phyloP scores from a whole-genome alignment of 2,113 vertebrate genomes.

The Lontra canadensis region DNA sequence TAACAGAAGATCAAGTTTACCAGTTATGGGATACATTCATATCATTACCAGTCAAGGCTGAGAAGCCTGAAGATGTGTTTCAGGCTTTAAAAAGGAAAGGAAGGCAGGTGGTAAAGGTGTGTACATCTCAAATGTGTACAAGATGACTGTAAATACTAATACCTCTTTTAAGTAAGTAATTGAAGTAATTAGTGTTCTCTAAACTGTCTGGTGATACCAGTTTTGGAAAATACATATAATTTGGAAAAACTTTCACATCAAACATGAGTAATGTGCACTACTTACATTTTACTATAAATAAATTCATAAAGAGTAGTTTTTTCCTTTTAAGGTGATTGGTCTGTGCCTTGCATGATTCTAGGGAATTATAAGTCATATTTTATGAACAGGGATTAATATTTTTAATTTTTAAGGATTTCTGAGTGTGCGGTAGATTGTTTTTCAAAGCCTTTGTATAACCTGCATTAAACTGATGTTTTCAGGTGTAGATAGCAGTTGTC shows the following conservation, averaged over 20 bases:
- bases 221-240: not conserved
- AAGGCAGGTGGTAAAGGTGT: not conserved
- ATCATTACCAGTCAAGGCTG: not conserved
- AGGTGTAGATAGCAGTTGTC: not conserved
- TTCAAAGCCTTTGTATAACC: not conserved
- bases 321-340: not conserved
- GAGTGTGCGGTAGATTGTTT: not conserved
- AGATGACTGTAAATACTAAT: not conserved
- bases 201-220: not conserved
- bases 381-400: not conserved
- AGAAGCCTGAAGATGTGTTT: not conserved
- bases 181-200: not conserved
- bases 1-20: not conserved
- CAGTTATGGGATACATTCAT: not conserved
- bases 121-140: not conserved
- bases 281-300: not conserved
- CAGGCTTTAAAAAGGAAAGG: not conserved
- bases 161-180: not conserved
- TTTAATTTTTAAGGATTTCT: not conserved
- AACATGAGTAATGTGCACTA: not conserved
- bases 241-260: not conserved
- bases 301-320: not conserved
- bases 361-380: not conserved
- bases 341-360: not conserved
- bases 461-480: not conserved